Evolutionary conservation across 1,140 invertebrate genomes (phyloP).

Genomic region (Leguminivora glycinivorella): DNA sequence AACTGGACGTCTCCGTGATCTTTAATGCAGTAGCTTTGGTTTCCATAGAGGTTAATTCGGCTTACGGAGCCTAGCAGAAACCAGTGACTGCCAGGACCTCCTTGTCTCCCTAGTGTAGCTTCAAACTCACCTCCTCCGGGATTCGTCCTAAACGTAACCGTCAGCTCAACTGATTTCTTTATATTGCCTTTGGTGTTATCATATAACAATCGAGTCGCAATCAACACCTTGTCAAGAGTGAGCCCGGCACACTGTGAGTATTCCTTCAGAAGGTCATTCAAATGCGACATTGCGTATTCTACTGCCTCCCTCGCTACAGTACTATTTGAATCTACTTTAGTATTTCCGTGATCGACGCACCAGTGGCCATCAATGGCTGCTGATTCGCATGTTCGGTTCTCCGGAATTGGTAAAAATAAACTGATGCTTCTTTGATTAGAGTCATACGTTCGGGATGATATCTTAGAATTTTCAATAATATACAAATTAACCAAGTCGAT

Average conservation of each 20-base stretch:
- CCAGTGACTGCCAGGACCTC: conserved; percentile 41
- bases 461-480: conserved; percentile 48
- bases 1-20: conserved; percentile 73
- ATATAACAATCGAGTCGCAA: conserved; percentile 62
- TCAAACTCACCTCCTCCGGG: conserved; percentile 85
- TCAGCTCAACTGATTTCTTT: conserved; percentile 76
- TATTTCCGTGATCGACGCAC: conserved; percentile 86
- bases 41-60: conserved; percentile 85
- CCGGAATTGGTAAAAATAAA: conserved; percentile 84
- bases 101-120: conserved; percentile 79
- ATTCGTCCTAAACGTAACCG: conserved; percentile 80
- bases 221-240: conserved; percentile 70
- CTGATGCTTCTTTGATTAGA: conserved; percentile 82
- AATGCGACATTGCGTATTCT: conserved; percentile 76
- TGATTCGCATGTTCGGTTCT: conserved; percentile 84
- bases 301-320: conserved; percentile 65
- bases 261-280: conserved; percentile 80
- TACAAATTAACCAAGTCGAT: conserved; percentile 56
- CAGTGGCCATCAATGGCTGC: conserved; percentile 88
- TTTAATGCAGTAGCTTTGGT: conserved; percentile 82
- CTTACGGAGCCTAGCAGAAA: conserved; percentile 82
- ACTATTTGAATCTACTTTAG: conserved; percentile 68
- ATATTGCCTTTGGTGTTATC: conserved; percentile 38
- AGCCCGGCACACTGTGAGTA: conserved; percentile 80
- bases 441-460: conserved; percentile 40